Percentiles rank a stretch among this genome's conserved stretches.
phyloP scores from a whole-genome alignment of 1,140 invertebrate species.

The Popillia japonica region DNA sequence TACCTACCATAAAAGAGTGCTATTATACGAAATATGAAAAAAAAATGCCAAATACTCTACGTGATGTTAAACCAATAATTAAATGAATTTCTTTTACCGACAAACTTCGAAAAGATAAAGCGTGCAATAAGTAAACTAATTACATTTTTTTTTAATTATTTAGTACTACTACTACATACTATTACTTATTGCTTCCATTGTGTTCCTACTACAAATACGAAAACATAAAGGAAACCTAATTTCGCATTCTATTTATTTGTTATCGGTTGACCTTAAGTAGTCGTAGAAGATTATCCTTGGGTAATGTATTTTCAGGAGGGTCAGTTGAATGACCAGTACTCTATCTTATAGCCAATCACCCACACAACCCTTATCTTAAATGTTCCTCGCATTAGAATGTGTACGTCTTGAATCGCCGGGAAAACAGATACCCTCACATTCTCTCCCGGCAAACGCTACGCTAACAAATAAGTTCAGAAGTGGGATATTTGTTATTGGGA shows the following conservation, averaged over 20 bases:
- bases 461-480: slow-evolving; percentile 57
- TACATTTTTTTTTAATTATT: too few relatives aligned
- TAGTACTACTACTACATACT: too few relatives aligned
- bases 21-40: too few relatives aligned
- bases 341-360: slow-evolving; percentile 54
- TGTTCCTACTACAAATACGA: background rate
- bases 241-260: slow-evolving; percentile 27
- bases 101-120: too few relatives aligned
- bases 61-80: too few relatives aligned
- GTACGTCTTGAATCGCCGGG: background rate
- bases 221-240: slow-evolving; percentile 13
- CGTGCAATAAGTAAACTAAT: too few relatives aligned
- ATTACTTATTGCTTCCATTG: too few relatives aligned
- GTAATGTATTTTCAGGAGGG: slow-evolving; percentile 51
- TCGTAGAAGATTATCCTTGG: slow-evolving; percentile 36
- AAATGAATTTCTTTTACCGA: too few relatives aligned
- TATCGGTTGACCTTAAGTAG: slow-evolving; percentile 40
- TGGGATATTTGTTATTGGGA: slow-evolving; percentile 58
- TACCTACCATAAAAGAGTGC: too few relatives aligned
- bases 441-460: slow-evolving; percentile 48
- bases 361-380: slow-evolving; percentile 49
- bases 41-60: too few relatives aligned
- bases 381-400: slow-evolving; percentile 44
- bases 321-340: slow-evolving; percentile 53
- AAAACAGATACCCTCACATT: slow-evolving; percentile 47